Evolutionary conservation across 35 echinoderm and acorn worm species (phyloP), one percentile per base, ranked within the genome.

Genomic region (Lytechinus pictus): DNA sequence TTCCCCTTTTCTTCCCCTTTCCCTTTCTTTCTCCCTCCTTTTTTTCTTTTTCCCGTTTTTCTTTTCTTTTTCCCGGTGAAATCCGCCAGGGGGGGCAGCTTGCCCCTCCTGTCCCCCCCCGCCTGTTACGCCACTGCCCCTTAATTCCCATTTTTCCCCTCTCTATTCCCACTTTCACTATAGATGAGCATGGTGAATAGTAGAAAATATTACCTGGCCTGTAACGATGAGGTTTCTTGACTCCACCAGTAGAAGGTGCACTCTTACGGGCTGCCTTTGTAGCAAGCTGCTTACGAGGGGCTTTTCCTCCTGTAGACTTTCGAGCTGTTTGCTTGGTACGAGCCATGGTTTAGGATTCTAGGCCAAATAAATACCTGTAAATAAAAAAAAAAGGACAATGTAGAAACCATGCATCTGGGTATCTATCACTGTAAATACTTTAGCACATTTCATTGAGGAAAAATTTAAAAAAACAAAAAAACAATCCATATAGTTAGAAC

Each of bases 201-300:
- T 44, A 44, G 33, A 44, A 44, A 79, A 79, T 24, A 79, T 79
- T 79, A 79, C 66, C 66, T 79, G 66, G 66, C 66, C 66, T 79
- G 66, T 79, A 79, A 79, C 66, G 66, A 79, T 79, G 66, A 27
- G 66, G 66, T 79, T 79, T 79, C 66, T 79, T 79, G 66, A 79
- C 66, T 79, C 66, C 66, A 79, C 66, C 66, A 8, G 66, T 79
- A 79, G 66, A 79, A 6, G 66, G 66, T 7, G 66, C 66, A 79
- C 66, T 79, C 66, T 79, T 79, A 79, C 66, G 66, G 19, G 66
- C 66, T 79, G 66, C 66, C 66, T 79, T 79, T 16, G 66, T 79
- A 79, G 66, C 66, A 79, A 79, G 66, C 66, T 79, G 66, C 66
- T 79, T 79, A 79, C 66, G 66, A 79, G 66, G 66, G 66, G 66